These are phyloP conservation scores for Aphaenogaster floridana DNA, from an alignment of 1,140 invertebrate genomes.

Conservation along the genomic window DNA sequence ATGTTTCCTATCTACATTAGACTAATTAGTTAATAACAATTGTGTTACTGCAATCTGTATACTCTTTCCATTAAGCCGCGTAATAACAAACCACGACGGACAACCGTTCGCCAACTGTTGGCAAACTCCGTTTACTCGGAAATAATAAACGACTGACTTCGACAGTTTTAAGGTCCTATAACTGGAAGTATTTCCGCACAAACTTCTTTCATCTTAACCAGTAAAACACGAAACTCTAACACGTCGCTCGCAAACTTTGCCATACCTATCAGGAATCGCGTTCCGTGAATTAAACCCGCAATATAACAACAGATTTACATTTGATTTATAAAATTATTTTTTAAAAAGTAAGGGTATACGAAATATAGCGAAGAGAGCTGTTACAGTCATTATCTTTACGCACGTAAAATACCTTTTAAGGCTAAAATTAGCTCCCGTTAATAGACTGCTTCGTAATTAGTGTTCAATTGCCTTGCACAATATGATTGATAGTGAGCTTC, in stretches of 20 bases:
- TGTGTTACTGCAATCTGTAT: not conserved
- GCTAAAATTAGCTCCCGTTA: constrained; percentile 8
- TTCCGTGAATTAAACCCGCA: not conserved
- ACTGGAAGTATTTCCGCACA: constrained; percentile 34
- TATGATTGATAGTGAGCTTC: constrained; percentile 21
- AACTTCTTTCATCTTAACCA: constrained; percentile 20
- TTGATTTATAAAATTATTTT: not conserved
- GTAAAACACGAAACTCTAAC: not conserved
- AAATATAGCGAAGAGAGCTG: not conserved
- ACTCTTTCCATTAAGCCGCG: constrained; percentile 5
- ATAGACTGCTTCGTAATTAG: constrained; percentile 12
- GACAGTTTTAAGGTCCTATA: constrained; percentile 8
- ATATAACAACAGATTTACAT: constrained; percentile 10
- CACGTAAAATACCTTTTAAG: not conserved
- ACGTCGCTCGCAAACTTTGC: not conserved
- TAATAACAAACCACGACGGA: not conserved
- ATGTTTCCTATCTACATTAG: not conserved
- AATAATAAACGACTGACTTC: constrained; percentile 38
- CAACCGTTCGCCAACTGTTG: constrained; percentile 33
- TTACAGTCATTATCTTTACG: not conserved
- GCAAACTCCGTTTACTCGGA: constrained; percentile 15
- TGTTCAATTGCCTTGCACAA: constrained; percentile 26
- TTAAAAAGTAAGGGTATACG: not conserved
- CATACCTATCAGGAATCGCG: not conserved
- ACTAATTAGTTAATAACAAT: constrained; percentile 8